These are phyloP conservation scores for Pholis gunnellus DNA, from an alignment of 2,113 vertebrate species.

Conservation along the genomic window DNA sequence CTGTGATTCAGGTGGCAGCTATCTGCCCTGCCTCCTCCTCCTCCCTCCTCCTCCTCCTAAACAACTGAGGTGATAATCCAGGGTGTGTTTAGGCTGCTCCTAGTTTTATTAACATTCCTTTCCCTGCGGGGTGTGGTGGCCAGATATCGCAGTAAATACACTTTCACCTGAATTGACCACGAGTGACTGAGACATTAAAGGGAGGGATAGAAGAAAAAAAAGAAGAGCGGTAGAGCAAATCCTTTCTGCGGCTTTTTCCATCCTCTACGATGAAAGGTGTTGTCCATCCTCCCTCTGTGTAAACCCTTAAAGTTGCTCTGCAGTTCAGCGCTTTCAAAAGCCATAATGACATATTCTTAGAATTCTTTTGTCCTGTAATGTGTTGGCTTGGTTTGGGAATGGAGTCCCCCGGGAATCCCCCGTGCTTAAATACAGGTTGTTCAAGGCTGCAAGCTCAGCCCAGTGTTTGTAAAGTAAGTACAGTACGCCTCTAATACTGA, in stretches of 20 bases:
- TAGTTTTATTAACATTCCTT: conserved; percentile 75
- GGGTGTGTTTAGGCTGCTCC: conserved; percentile 63
- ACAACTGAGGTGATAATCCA: conserved; percentile 20
- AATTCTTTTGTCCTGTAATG: conserved; percentile 56
- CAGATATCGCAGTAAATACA: conserved; percentile 43
- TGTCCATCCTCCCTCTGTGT: conserved; percentile 18
- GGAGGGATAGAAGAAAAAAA: background rate
- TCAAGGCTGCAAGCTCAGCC: conserved; percentile 13
- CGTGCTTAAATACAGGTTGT: conserved; percentile 29
- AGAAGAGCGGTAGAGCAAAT: conserved; percentile 26
- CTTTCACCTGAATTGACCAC: conserved; percentile 43
- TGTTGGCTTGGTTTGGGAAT: conserved; percentile 34
- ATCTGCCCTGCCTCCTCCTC: background rate
- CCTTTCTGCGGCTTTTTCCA: conserved; percentile 38
- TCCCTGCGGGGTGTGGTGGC: conserved; percentile 52
- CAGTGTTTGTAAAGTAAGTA: conserved; percentile 1
- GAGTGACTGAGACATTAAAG: background rate
- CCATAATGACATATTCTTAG: conserved; percentile 58
- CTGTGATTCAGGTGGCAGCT: conserved; percentile 16
- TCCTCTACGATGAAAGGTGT: conserved; percentile 47
- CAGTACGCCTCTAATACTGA: too few relatives aligned
- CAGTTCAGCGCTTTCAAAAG: conserved; percentile 45
- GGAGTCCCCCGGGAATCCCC: background rate
- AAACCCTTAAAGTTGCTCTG: conserved; percentile 38
- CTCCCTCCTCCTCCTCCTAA: conserved; percentile 17